phyloP scores from a whole-genome alignment of 2,888 invertebrate species.

The Caenorhabditis afra region DNA sequence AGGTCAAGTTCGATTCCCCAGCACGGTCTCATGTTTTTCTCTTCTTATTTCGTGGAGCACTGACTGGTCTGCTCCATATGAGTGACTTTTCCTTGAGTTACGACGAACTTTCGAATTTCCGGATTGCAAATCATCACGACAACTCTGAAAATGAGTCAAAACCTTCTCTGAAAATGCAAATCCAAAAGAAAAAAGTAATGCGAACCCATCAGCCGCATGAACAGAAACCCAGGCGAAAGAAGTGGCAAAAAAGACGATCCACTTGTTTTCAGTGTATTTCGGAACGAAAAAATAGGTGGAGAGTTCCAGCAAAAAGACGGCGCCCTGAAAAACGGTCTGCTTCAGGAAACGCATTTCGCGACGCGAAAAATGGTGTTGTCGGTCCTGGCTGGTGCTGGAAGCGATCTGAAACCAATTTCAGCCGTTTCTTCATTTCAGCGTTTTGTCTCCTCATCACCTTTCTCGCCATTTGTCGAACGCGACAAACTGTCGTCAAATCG shows the following conservation, averaged over 20 bases:
- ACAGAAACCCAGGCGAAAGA: conserved; percentile 42
- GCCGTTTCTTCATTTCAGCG: background rate
- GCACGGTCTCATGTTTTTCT: no score
- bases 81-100: no score
- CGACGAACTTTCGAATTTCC: conserved; percentile 16
- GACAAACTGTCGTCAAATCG: conserved; percentile 4
- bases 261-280: conserved; percentile 3
- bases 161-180: background rate
- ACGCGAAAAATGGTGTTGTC: background rate
- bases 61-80: no score
- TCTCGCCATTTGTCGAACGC: conserved; percentile 6
- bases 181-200: no score
- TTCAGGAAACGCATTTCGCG: conserved; percentile 18
- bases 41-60: no score
- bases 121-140: conserved; percentile 30
- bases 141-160: conserved; percentile 14
- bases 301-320: conserved; percentile 25
- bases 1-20: no score
- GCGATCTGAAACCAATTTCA: background rate
- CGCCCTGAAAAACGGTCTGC: conserved; percentile 29
- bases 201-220: conserved; percentile 54
- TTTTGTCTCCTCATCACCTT: background rate
- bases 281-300: conserved; percentile 20
- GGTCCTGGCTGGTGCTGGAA: background rate
- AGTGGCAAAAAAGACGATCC: conserved; percentile 18